phyloP scores from a whole-genome alignment of 2,888 invertebrate species.

The Lasioglossum leucozonium region DNA sequence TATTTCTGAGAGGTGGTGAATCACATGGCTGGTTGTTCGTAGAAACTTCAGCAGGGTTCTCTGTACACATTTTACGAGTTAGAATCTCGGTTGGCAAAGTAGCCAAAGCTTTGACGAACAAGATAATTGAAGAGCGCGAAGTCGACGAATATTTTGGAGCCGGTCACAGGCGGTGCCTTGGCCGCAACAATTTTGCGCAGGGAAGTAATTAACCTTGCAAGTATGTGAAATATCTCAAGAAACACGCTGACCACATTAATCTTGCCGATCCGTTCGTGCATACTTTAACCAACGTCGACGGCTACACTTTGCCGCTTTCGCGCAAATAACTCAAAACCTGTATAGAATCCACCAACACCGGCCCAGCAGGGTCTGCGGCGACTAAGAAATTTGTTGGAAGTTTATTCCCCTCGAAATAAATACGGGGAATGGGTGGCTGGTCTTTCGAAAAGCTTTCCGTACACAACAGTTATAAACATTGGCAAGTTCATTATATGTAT shows the following conservation, averaged over 20 bases:
- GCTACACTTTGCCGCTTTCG: slow-evolving; percentile 9
- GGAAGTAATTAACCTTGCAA: slow-evolving; percentile 80
- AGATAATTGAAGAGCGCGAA: not conserved
- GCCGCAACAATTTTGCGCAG: slow-evolving; percentile 72
- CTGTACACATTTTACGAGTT: not conserved
- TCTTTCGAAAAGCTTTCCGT: not conserved
- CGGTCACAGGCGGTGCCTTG: slow-evolving; percentile 1
- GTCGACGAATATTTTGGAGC: slow-evolving; percentile 31
- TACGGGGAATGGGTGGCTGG: not conserved
- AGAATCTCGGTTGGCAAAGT: not conserved
- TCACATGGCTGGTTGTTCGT: not conserved
- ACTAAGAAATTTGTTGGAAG: slow-evolving; percentile 10
- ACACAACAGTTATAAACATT: not conserved
- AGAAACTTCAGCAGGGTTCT: not conserved
- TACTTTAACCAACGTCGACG: slow-evolving; percentile 68
- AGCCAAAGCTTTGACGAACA: not conserved
- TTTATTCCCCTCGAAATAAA: not conserved
- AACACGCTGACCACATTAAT: slow-evolving; percentile 82
- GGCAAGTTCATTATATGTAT: not conserved
- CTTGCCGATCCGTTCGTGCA: slow-evolving; percentile 74
- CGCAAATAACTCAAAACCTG: slow-evolving; percentile 45
- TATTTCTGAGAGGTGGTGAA: not conserved
- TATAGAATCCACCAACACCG: slow-evolving; percentile 10
- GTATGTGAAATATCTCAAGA: slow-evolving; percentile 82
- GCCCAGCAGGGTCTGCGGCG: not conserved